Percentiles rank a stretch among this genome's conserved stretches.
Conservation (phyloP, 2,888 invertebrate genomes). For the Holacanthella duospinosa region DNA sequence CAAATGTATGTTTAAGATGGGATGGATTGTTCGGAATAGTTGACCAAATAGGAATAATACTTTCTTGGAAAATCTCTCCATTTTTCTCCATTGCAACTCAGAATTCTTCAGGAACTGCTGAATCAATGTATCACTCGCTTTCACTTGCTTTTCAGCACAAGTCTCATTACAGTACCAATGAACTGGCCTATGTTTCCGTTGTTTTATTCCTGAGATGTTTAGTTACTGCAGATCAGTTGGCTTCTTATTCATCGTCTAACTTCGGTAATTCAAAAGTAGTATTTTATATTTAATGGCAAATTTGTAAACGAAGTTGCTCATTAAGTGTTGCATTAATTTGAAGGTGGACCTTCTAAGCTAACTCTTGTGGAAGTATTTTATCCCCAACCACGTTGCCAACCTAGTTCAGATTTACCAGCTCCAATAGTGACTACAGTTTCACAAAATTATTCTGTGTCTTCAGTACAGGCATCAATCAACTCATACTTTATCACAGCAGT, state of each 20-base stretch:
- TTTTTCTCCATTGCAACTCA: slow-evolving; percentile 22
- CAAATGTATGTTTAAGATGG: slow-evolving; percentile 20
- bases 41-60: slow-evolving; percentile 27
- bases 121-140: slow-evolving; percentile 24
- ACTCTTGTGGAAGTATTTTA: slow-evolving; percentile 40
- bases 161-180: slow-evolving; percentile 17
- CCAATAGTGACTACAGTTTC: slow-evolving; percentile 35
- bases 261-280: slow-evolving; percentile 16
- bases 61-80: slow-evolving; percentile 29
- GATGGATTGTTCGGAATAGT: slow-evolving; percentile 25
- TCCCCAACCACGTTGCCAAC: slow-evolving; percentile 16
- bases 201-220: slow-evolving; percentile 31
- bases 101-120: slow-evolving; percentile 19
- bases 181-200: slow-evolving; percentile 30
- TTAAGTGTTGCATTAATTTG: not conserved
- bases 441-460: slow-evolving; percentile 35
- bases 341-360: slow-evolving; percentile 33
- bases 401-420: slow-evolving; percentile 22
- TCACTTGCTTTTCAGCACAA: slow-evolving; percentile 18
- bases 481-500: slow-evolving; percentile 70
- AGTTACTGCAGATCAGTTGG: slow-evolving; percentile 24
- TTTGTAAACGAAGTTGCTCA: too few species aligned
- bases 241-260: slow-evolving; percentile 7
- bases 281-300: too few species aligned
- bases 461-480: slow-evolving; percentile 26